Base-by-base conservation (phyloP, 1,140 invertebrate genomes). In the Zaprionus kolodkinae region DNA sequence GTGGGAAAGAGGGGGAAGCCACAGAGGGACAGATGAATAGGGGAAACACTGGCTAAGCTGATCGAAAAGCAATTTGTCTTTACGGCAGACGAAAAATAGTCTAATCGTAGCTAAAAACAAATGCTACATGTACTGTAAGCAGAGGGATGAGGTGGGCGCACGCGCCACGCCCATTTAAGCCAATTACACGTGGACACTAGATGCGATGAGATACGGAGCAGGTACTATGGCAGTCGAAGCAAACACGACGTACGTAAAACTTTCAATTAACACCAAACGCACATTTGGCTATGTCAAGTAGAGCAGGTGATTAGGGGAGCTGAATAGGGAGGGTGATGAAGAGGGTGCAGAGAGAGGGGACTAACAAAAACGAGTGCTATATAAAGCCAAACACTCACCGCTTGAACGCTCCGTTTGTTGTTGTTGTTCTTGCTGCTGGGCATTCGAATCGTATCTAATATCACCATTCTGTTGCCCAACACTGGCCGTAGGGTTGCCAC, bases 241-340 rank as follows among this genome's bases (percentile, higher is more conserved):
- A 73, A 68, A 38, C 64, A 72, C 74, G 65, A 72, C 64, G 76
- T 40, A 64, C 74, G 77, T 79, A 79, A 79, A 79, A 77, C 59
- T 79, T 77, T 79, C 77, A 79, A 79, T 79, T 79, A 76, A 79
- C 77, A 79, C 74, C 74, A 63, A 79, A 68, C 77, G 73, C 59
- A 72, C 74, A 73, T 79, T 76, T 73, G 72, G 74, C 74, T 76
- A 38, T 55, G 67, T 63, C 72, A 78, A 78, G 75, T 61, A 75
- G 45, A 33, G 21, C 2, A 21, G 21, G 21, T 21, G 21, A 21
- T 21, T 21, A 21, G 21, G 21, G 21, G 21, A 21, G 21, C n/a
- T 52, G 25, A 38, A 38, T 12, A 59, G 50, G 21, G 9, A 6
- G 17, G 1, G 25, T 17, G 9, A n/a, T 45, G 61, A 38, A 17